Conservation (phyloP, 2,797 vertebrate genomes). For the Hyperoplus immaculatus region DNA sequence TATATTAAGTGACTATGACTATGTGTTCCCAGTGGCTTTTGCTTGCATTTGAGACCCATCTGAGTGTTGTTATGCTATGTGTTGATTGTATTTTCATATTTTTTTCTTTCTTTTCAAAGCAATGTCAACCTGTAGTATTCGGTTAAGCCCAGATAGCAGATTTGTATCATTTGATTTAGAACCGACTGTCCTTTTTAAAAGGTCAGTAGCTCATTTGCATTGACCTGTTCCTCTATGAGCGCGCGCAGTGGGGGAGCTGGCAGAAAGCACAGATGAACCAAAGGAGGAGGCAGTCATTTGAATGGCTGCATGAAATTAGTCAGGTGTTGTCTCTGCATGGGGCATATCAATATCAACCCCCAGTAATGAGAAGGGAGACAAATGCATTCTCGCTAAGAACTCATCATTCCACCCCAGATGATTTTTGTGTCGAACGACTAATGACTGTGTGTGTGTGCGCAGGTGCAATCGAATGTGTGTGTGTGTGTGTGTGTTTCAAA, state of each 20-base stretch:
- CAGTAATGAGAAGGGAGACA: slow-evolving; percentile 70
- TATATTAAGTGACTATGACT: too few relatives aligned
- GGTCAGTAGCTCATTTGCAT: slow-evolving; percentile 77
- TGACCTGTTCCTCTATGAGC: slow-evolving; percentile 67
- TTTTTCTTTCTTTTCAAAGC: not conserved
- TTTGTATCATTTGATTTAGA: slow-evolving; percentile 38
- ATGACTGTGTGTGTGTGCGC: slow-evolving; percentile 55
- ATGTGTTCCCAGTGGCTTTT: too few relatives aligned
- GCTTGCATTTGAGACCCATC: too few relatives aligned
- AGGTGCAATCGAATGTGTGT: slow-evolving; percentile 34
- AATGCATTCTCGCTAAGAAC: slow-evolving; percentile 66
- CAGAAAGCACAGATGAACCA: slow-evolving; percentile 74
- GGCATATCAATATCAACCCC: slow-evolving; percentile 71
- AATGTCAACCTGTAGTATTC: not conserved
- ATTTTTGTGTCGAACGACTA: slow-evolving; percentile 73
- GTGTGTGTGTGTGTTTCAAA: slow-evolving; percentile 53
- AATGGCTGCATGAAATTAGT: slow-evolving; percentile 80
- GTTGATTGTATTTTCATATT: too few relatives aligned
- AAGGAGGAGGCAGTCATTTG: slow-evolving; percentile 70
- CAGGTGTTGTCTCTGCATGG: slow-evolving; percentile 80
- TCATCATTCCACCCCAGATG: slow-evolving; percentile 73
- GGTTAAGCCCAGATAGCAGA: slow-evolving; percentile 10
- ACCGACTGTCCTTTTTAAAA: slow-evolving; percentile 65
- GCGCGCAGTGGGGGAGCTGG: slow-evolving; percentile 59
- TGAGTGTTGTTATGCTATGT: too few relatives aligned